phyloP scores from a whole-genome alignment of 2,888 invertebrate genomes.

The Apamea crenata region DNA sequence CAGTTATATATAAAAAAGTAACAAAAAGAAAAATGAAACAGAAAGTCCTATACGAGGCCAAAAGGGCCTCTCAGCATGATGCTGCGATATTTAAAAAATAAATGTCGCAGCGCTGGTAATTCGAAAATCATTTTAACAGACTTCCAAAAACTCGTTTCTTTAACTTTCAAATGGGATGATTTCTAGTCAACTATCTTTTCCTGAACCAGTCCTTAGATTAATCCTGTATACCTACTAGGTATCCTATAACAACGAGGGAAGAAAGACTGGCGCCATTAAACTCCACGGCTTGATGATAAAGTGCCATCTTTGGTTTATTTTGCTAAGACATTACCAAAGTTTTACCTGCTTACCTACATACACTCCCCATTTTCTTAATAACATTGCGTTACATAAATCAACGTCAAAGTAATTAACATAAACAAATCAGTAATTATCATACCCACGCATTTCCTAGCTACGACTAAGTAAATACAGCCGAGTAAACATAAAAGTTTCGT shows the following conservation, averaged over 20 bases:
- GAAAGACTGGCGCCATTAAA: neutral
- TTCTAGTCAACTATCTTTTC: neutral
- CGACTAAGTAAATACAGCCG: constrained; percentile 25
- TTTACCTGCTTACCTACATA: neutral
- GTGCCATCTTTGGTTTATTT: neutral
- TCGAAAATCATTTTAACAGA: neutral
- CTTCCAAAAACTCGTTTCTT: neutral
- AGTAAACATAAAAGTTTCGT: constrained; percentile 40
- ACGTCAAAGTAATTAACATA: constrained; percentile 20
- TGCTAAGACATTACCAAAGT: neutral
- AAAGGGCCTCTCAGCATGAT: too few relatives aligned
- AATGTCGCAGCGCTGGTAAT: too few relatives aligned
- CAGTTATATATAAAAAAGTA: too few relatives aligned
- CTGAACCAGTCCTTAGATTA: neutral
- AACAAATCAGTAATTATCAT: constrained; percentile 43
- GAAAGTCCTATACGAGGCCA: too few relatives aligned
- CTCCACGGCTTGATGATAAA: neutral
- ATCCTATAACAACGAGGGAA: neutral
- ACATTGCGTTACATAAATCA: constrained; percentile 1
- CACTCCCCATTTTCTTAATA: neutral
- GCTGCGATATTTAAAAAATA: too few relatives aligned
- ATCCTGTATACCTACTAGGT: neutral
- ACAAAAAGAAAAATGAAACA: too few relatives aligned
- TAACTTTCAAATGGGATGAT: neutral
- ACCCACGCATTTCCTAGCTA: constrained; percentile 33